These are phyloP conservation scores for Dipodomys spectabilis DNA, from an alignment of 2,113 vertebrate genomes.

Conservation along the genomic window DNA sequence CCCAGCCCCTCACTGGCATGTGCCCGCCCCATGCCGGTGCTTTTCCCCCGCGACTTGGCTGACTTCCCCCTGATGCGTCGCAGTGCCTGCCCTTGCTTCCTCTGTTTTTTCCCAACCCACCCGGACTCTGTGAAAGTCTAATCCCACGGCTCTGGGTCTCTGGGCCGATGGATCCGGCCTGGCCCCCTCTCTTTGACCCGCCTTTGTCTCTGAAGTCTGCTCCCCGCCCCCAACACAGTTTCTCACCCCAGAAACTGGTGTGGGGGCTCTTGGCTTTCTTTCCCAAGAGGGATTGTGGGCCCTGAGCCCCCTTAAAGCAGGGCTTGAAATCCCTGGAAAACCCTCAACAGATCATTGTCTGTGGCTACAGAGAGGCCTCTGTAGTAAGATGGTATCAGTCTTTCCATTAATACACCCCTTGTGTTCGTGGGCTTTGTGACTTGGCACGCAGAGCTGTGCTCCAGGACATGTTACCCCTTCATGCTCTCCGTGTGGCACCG, in stretches of 20 bases:
- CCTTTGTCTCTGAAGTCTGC: conserved; percentile 68
- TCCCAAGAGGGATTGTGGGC: conserved; percentile 61
- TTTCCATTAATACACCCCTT: conserved; percentile 79
- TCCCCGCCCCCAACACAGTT: conserved; percentile 54
- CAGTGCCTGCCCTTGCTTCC: not conserved
- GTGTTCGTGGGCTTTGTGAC: conserved; percentile 70
- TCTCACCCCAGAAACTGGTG: conserved; percentile 37
- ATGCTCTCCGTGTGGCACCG: conserved; percentile 55
- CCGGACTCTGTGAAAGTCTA: not conserved
- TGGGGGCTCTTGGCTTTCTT: conserved; percentile 61
- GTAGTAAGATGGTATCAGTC: conserved; percentile 80
- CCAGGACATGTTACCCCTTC: conserved; percentile 29
- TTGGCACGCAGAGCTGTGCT: conserved; percentile 57
- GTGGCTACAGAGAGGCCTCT: conserved; percentile 71
- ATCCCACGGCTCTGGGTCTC: not conserved
- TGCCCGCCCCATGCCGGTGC: not conserved
- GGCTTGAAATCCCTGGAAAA: conserved; percentile 76
- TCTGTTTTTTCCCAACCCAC: too few relatives aligned
- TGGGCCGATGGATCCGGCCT: conserved; percentile 3
- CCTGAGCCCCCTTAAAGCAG: conserved; percentile 45
- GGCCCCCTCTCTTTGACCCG: not conserved
- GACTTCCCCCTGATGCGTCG: not conserved
- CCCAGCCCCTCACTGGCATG: not conserved
- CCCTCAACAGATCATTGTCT: conserved; percentile 74
- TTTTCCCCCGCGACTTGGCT: not conserved